Percentiles rank a stretch among this genome's conserved stretches.
phyloP scores from a whole-genome alignment of 2,888 invertebrate genomes.

The Kuschelorhynchus macadamiae region DNA sequence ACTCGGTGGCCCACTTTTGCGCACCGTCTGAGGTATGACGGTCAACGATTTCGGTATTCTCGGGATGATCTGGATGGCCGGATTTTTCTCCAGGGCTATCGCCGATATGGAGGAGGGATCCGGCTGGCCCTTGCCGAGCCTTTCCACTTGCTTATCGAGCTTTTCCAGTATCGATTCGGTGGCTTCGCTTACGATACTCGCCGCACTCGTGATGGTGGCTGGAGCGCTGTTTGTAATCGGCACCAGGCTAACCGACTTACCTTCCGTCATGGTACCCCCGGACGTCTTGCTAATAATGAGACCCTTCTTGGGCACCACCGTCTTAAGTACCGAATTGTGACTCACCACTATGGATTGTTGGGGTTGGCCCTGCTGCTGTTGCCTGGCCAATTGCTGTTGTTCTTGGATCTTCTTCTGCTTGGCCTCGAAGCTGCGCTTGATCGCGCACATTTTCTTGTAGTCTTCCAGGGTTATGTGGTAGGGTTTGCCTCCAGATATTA shows the following conservation, averaged over 20 bases:
- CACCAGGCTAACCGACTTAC: constrained; percentile 46
- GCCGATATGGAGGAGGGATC: constrained; percentile 9
- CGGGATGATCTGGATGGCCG: constrained; percentile 69
- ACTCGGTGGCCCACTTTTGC: constrained; percentile 63
- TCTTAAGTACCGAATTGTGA: constrained; percentile 51
- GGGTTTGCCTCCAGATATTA: constrained; percentile 83
- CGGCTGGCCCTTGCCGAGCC: constrained; percentile 60
- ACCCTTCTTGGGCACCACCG: constrained; percentile 59
- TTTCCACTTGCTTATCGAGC: constrained; percentile 69
- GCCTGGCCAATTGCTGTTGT: constrained; percentile 66
- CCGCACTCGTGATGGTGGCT: constrained; percentile 25
- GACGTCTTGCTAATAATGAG: constrained; percentile 60
- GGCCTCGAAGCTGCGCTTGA: constrained; percentile 74
- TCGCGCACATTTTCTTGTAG: constrained; percentile 84
- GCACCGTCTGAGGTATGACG: constrained; percentile 80
- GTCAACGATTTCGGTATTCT: constrained; percentile 87
- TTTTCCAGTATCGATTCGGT: constrained; percentile 66
- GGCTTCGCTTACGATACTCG: constrained; percentile 43
- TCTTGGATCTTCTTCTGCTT: constrained; percentile 70
- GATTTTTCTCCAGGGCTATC: constrained; percentile 35
- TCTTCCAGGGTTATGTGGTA: constrained; percentile 85
- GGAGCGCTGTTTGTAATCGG: constrained; percentile 27
- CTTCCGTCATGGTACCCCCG: constrained; percentile 56
- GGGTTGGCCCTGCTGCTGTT: constrained; percentile 23
- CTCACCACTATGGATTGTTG: constrained; percentile 22